Percentiles rank a stretch among this genome's conserved stretches.
Conservation (phyloP, 2,113 vertebrate species). For the Australoheros scitulus region DNA sequence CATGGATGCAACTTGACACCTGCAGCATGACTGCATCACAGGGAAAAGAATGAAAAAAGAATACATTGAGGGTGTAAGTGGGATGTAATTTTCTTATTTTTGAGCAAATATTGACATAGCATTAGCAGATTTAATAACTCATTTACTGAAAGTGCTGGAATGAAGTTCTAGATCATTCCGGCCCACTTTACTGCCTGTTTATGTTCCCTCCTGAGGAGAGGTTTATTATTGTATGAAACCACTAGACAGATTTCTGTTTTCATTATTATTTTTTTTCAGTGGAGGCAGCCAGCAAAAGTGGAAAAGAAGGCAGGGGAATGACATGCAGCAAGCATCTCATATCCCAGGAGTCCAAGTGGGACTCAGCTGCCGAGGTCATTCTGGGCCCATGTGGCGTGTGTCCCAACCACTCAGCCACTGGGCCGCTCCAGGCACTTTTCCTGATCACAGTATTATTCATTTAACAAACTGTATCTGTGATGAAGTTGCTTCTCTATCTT, state of each 20-base stretch:
- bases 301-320: neutral
- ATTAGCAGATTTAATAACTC: neutral
- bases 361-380: neutral
- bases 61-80: too few relatives aligned
- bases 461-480: neutral
- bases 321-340: neutral
- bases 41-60: too few relatives aligned
- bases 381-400: accelerated
- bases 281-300: neutral
- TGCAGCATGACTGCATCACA: too few relatives aligned
- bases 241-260: neutral
- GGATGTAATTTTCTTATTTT: too few relatives aligned
- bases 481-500: neutral
- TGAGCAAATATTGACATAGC: too few relatives aligned
- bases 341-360: neutral
- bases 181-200: neutral
- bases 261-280: neutral
- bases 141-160: accelerated
- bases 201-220: neutral
- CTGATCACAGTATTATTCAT: neutral
- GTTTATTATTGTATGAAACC: neutral
- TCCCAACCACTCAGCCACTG: neutral
- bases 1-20: too few relatives aligned
- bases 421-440: neutral
- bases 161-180: accelerated